Evolutionary conservation across 2,797 vertebrate genomes (phyloP), one percentile per base, ranked within the genome.

Genomic region (Catamblyrhynchus diadema): DNA sequence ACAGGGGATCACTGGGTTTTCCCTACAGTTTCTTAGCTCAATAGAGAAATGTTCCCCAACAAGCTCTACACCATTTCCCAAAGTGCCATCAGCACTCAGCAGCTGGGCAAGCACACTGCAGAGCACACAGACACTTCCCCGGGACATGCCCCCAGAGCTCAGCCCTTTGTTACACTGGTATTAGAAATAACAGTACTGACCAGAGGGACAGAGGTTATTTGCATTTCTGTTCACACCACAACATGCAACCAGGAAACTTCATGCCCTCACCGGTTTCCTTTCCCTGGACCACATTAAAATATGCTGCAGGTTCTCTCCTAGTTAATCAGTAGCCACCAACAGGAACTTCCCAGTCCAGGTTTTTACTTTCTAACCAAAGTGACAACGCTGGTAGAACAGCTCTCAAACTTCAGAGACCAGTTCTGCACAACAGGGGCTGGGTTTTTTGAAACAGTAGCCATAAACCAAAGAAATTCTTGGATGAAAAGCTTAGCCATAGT

Each of bases 1-100:
- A 47, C 21, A 30, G 0, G 2, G 33, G 14, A 65, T 17, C 2
- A 0, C 2, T 53, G 57, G 12, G 45, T 7, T 53, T 42, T 53
- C 53, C 13, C 30, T 19, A 10, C 14, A 27, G 4, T 9, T 47
- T 39, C 65, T 20, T 8, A 42, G 30, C 33, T 54, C 17, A 0
- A 14, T 12, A 37, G 51, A 44, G 28, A 23, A 33, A 9, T 1
- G 1, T 5, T 57, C 28, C 28, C n/a, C 61, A n/a, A 22, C 33
- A 23, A 67, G 41, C 32, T 50, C 25, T 30, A 1, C 51, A 35
- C 45, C 37, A 5, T 19, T 72, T 79, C 65, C 48, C 62, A 27
- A 53, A 53, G 44, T 56, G 69, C 24, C 54, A 70, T 1, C 48
- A 44, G 41, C 48, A 28, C 74, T 8, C 42, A 35, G 71, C 73